phyloP scores from a whole-genome alignment of 30 jellyfish, hydroid and myxozoan species.

The Haliclystus octoradiatus region DNA sequence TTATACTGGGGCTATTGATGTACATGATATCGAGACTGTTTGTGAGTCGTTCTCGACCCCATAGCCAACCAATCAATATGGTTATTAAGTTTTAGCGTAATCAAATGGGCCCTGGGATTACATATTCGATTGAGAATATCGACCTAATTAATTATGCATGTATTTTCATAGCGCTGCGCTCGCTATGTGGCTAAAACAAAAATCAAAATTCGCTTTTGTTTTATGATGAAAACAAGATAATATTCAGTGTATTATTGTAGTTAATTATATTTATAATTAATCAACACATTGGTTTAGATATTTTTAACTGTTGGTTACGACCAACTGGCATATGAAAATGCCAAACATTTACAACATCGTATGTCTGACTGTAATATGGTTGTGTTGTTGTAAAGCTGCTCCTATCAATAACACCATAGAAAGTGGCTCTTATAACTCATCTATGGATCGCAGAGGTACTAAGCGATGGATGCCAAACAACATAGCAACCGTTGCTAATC shows the following conservation, averaged over 20 bases:
- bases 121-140: not conserved
- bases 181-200: too few species aligned
- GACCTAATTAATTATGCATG: not conserved
- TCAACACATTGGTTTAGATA: too few species aligned
- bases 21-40: too few species aligned
- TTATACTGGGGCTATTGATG: too few species aligned
- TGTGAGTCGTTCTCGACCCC: not conserved
- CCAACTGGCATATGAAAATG: too few species aligned
- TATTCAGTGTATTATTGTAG: not conserved
- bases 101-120: not conserved
- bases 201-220: not conserved
- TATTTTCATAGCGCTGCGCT: not conserved
- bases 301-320: too few species aligned
- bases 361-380: too few species aligned
- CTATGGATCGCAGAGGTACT: slow-evolving; percentile 4
- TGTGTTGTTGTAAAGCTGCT: too few species aligned
- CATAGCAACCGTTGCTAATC: slow-evolving; percentile 30
- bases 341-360: too few species aligned
- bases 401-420: not conserved
- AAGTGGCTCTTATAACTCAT: not conserved
- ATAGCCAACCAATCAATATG: not conserved
- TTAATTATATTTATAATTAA: too few species aligned
- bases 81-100: not conserved
- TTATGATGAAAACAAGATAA: not conserved
- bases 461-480: slow-evolving; percentile 73